Evolutionary conservation across 1,140 invertebrate genomes (phyloP), one percentile per base, ranked within the genome.

Genomic region (Caenorhabditis remanei): DNA sequence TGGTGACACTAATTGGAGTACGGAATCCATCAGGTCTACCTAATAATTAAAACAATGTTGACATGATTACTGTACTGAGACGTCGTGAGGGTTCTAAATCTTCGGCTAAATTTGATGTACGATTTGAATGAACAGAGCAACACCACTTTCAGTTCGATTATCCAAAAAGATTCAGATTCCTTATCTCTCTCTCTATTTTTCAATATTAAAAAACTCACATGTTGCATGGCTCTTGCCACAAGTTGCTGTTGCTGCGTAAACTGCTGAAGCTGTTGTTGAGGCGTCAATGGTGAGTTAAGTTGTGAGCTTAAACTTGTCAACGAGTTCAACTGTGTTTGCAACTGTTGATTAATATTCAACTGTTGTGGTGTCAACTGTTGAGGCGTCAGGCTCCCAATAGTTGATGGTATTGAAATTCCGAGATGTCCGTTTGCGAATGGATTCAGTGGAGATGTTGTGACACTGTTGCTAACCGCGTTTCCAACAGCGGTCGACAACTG

Each of bases 151-250:
- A 32, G 32, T 32, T 32, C 32, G 32, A 32, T 32, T 32, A 32
- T 32, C 32, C 32, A 32, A 32, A 32, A 0, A 32, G 32, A 32
- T 32, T 32, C 32, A 32, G 32, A 32, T 32, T 32, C 32, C 32
- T 32, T 2, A 32, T 32, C 2, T 32, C 2, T 32, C 2, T 0
- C 2, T 32, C 2, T 32, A 32, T 32, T 32, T 32, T 2, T 32
- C 32, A 32, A 32, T 32, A 1, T 32, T 2, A 32, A 32, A 32
- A 32, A 32, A 32, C 7, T 79, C 53, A 79, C 71, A 46, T 79
- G 71, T 79, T 79, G 71, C 71, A 79, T 79, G 43, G 71, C 71
- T 79, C 71, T 53, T 79, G 71, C 71, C 46, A 79, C n/a, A 11
- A 79, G 71, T 50, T 79, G 71, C n/a, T 71, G 61, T 41, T 71